These are phyloP conservation scores for Caradrina clavipalpis DNA, from an alignment of 2,888 invertebrate genomes.

Conservation along the genomic window DNA sequence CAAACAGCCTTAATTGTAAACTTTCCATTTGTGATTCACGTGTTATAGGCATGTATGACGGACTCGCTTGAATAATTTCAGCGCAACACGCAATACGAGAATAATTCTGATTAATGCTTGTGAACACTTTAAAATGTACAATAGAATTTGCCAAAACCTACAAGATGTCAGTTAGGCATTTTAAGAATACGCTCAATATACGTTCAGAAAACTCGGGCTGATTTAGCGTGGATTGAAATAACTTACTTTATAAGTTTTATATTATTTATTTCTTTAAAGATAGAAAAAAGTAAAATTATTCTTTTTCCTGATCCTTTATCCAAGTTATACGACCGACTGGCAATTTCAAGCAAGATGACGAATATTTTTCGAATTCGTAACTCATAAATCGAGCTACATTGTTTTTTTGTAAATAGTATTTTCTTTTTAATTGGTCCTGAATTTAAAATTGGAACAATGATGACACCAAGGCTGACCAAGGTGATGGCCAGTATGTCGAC, in stretches of 20 bases:
- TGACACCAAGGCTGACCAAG: background rate
- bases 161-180: background rate
- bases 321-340: too few species aligned
- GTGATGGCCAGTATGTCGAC: background rate
- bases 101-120: slow-evolving; percentile 15
- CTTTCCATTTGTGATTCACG: slow-evolving; percentile 55
- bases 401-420: background rate
- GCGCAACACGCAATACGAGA: slow-evolving; percentile 40
- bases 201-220: background rate
- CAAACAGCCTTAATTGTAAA: slow-evolving; percentile 41
- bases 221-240: background rate
- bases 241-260: too few species aligned
- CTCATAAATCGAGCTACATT: too few species aligned
- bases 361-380: too few species aligned
- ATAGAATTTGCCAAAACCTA: background rate
- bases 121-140: slow-evolving; percentile 8
- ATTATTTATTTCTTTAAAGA: too few species aligned
- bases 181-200: background rate
- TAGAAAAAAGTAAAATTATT: too few species aligned
- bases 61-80: slow-evolving; percentile 42
- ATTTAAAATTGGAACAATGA: background rate
- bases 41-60: slow-evolving; percentile 27
- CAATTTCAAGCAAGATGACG: too few species aligned
- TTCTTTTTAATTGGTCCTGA: background rate
- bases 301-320: too few species aligned